phyloP scores from a whole-genome alignment of 2,113 vertebrate genomes.

The Triplophysa rosa region DNA sequence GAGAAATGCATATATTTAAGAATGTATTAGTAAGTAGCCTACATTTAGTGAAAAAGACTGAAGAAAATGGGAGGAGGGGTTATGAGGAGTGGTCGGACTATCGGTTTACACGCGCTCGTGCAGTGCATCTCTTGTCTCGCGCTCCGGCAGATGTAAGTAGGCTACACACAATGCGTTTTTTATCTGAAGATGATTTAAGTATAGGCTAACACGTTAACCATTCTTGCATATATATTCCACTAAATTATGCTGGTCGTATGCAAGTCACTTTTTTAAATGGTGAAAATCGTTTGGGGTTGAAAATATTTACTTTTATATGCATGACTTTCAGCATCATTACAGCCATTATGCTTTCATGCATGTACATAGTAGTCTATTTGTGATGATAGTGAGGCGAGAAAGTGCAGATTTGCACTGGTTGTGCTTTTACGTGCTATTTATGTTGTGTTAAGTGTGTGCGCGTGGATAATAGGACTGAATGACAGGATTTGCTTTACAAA shows the following conservation, averaged over 20 bases:
- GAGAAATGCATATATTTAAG: not conserved
- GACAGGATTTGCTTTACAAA: too few relatives aligned
- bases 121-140: not conserved
- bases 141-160: constrained; percentile 19
- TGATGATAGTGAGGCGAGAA: too few relatives aligned
- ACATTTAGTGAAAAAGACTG: too few relatives aligned
- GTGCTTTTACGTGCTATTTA: too few relatives aligned
- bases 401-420: too few relatives aligned
- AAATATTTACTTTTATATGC: too few relatives aligned
- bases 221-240: not conserved
- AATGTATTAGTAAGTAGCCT: not conserved
- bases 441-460: too few relatives aligned
- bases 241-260: too few relatives aligned
- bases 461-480: too few relatives aligned
- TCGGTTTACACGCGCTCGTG: not conserved
- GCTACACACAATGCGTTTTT: not conserved
- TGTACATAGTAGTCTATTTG: too few relatives aligned
- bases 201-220: not conserved
- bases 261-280: not conserved
- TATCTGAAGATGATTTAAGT: not conserved
- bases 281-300: not conserved
- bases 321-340: too few relatives aligned
- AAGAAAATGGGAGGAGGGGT: not conserved
- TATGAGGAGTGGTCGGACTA: constrained; percentile 6
- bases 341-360: too few relatives aligned